Evolutionary conservation across 2,113 vertebrate genomes (phyloP).

Genomic region (Halichoerus grypus): DNA sequence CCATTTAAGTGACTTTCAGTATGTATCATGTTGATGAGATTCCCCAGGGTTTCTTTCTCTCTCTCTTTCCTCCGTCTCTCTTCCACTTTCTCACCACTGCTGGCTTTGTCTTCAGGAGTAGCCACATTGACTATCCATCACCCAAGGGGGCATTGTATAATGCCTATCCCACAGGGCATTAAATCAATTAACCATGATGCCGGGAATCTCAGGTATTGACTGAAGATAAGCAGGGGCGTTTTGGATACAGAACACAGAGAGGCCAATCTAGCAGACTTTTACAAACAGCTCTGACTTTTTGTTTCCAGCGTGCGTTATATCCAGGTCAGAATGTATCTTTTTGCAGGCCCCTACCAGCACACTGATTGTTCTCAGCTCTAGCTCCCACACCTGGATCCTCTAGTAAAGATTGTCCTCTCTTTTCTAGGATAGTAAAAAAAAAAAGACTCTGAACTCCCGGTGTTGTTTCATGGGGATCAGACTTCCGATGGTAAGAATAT

Average conservation of each 20-base stretch:
- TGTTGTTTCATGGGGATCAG: background rate
- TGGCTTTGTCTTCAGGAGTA: background rate
- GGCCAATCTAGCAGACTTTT: background rate
- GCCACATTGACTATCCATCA: background rate
- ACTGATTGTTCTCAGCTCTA: background rate
- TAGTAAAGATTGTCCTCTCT: background rate
- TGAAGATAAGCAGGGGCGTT: background rate
- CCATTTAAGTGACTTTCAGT: background rate
- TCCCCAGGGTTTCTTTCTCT: too few relatives aligned
- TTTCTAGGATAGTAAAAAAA: background rate
- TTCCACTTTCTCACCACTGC: background rate
- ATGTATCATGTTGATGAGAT: background rate
- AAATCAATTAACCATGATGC: background rate
- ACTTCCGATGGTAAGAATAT: background rate
- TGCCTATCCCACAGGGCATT: background rate
- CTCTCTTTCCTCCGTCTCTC: too few relatives aligned
- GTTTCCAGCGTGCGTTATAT: background rate
- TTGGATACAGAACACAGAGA: background rate
- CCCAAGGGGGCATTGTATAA: background rate
- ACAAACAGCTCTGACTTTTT: background rate
- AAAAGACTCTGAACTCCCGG: background rate
- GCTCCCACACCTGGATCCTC: background rate
- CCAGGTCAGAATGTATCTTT: background rate
- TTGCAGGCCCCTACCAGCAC: background rate
- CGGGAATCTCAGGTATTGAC: background rate